Percentiles rank a stretch among this genome's conserved stretches.
These are phyloP conservation scores for Burhinus oedicnemus DNA, from an alignment of 2,113 vertebrate genomes.

Conservation along the genomic window DNA sequence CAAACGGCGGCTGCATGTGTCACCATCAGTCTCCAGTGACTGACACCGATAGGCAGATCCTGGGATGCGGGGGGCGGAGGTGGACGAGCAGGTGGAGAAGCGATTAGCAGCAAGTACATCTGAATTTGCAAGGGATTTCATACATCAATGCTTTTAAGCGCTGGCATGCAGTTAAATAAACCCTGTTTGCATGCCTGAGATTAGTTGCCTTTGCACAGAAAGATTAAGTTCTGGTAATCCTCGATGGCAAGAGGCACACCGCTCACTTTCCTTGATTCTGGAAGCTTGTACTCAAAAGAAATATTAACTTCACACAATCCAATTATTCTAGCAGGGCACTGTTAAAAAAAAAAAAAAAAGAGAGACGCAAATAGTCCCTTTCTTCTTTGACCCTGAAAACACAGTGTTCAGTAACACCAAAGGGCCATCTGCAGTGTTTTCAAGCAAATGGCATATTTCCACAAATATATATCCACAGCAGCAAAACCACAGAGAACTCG, in stretches of 20 bases:
- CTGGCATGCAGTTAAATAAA: constrained; percentile 54
- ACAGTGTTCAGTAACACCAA: neutral
- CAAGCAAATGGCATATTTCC: neutral
- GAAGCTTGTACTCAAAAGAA: neutral
- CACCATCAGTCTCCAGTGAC: constrained; percentile 71
- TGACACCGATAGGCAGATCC: constrained; percentile 44
- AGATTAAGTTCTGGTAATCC: constrained; percentile 39
- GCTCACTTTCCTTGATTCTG: neutral
- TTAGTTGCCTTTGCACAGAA: constrained; percentile 41
- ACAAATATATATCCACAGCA: neutral
- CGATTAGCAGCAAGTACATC: constrained; percentile 66
- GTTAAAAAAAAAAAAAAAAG: neutral
- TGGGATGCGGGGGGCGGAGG: constrained; percentile 22
- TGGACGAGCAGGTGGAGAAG: constrained; percentile 74
- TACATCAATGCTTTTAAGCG: constrained; percentile 56
- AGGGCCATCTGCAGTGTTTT: neutral
- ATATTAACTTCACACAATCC: neutral
- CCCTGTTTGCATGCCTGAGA: constrained; percentile 62
- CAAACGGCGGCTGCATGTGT: constrained; percentile 71
- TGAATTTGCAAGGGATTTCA: constrained; percentile 73
- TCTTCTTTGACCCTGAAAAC: neutral
- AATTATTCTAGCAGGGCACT: neutral
- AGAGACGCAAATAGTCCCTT: neutral
- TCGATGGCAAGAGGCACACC: neutral
- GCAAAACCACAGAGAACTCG: neutral